A percentile compares a stretch with the other conserved stretches of the same genome.
Conservation (phyloP, 2,888 invertebrate species). For the Nesidiocoris tenuis region DNA sequence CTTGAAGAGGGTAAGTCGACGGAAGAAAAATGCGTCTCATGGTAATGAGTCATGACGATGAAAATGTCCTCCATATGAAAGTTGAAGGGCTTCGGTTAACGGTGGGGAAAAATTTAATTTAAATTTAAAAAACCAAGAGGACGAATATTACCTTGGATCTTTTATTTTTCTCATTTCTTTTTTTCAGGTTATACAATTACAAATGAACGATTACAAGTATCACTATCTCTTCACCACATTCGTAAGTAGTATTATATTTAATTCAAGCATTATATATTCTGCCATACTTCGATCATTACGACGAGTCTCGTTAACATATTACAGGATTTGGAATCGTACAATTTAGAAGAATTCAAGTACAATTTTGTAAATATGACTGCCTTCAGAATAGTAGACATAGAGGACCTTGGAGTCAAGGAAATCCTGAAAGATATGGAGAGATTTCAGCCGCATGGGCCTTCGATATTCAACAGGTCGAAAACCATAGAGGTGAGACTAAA, state of each 20-base stretch:
- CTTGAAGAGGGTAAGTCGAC: conserved; percentile 67
- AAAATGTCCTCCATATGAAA: too few species aligned
- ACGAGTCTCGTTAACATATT: too few species aligned
- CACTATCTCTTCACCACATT: conserved; percentile 78
- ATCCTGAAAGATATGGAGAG: conserved; percentile 70
- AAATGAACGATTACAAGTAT: conserved; percentile 83
- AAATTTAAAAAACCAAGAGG: too few species aligned
- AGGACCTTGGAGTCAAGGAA: conserved; percentile 65
- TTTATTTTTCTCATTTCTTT: neutral
- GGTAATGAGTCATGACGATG: too few species aligned
- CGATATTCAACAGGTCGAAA: conserved; percentile 56
- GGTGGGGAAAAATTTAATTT: too few species aligned
- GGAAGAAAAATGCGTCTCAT: too few species aligned
- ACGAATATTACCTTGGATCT: too few species aligned
- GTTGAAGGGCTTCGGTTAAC: too few species aligned
- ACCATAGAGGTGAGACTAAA: conserved; percentile 57
- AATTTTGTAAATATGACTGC: conserved; percentile 76
- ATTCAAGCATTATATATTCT: too few species aligned
- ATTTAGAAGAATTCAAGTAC: conserved; percentile 71
- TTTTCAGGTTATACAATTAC: conserved; percentile 71
- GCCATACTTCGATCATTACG: too few species aligned
- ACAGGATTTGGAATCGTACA: conserved; percentile 66
- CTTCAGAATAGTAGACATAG: conserved; percentile 70
- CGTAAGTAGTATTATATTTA: conserved; percentile 56
- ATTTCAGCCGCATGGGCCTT: conserved; percentile 61